Evolutionary conservation across 2,888 invertebrate genomes (phyloP), one percentile per base, ranked within the genome.

Genomic region (Cantharis lateralis): DNA sequence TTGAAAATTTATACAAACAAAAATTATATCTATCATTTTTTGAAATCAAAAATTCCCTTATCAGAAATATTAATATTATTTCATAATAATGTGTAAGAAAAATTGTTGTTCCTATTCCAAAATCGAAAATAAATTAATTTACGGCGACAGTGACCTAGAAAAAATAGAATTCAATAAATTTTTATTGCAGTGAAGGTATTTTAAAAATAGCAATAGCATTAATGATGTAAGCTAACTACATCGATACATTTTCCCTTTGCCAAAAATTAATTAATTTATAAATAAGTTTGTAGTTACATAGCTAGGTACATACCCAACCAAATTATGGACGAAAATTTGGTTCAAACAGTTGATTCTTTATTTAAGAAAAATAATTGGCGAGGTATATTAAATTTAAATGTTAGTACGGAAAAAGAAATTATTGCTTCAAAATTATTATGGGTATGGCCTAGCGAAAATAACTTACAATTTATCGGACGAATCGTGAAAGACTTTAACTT

Each of bases 381-480:
- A 81, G 88, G 91, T 71, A 90, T 90, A 61, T 83, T 88, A 75
- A 78, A 86, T 74, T 84, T 90, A 72, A 85, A 90, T 79, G 87
- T 90, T 75, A 90, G 90, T 13, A n/a, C n/a, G 0, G n/a, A 48
- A 48, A n/a, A n/a, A 2, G 48, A 48, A 48, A 48, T 2, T 48
- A 7, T n/a, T 48, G 84, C 85, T 4, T 80, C 76, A 71, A 87
- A 86, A 84, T 84, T 95, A 71, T 86, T 94, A 15, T 96, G 95
- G 96, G 92, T 94, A 70, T 93, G 93, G 89, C 96, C 95, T 0
- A 92, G 91, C 61, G 89, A 91, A 80, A 87, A 90, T 1, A 93
- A 94, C 86, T 90, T 95, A 69, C 80, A 84, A 10, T 93, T 92
- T 84, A 86, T 95, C 0, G 88, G 89, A 80, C 82, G 87, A 4